Base-by-base conservation (phyloP, 2,888 invertebrate species). In the Drepanosiphum platanoidis region DNA sequence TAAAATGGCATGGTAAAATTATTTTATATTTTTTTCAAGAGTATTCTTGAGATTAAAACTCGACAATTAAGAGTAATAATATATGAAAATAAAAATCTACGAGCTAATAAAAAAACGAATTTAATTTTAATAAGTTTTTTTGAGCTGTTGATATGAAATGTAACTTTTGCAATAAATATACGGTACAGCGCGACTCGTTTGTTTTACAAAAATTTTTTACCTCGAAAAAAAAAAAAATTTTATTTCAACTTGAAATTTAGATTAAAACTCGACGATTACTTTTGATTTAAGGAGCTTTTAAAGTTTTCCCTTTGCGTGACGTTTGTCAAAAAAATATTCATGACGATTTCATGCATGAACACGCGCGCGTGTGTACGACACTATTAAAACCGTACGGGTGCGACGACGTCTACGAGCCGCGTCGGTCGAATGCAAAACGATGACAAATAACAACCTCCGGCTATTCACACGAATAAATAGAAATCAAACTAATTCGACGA, bases 121-220 rank as follows among this genome's bases (percentile, higher is more conserved):
- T 58, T 34, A 9, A 13, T 75, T 74, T 75, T 75, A 75, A 75
- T 58, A 34, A 52, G 75, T 75, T 75, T 75, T n/a, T 75, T 27
- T 4, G 34, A 58, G 34, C 46, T n/a, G 75, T 61, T 58, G 36
- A 61, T 75, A 58, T 75, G 61, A 75, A 58, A 75, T 58, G n/a
- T 36, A 75, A 75, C 75, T 58, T 75, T 75, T 0, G 58, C 58
- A 36, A 58, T 58, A 75, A 75, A 75, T 71, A 71, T 71, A 27
- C 27, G 27, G 27, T 71, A 39, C 27, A 39, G 36, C 39, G 36
- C 39, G 27, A 71, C 39, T 39, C 27, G 71, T 71, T 71, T 39
- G 39, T 71, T 36, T 71, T n/a, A 36, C 13, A 46, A 27, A 71
- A 39, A 39, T 39, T 71, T 71, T 71, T 70, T 71, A 39, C 39